Conservation (phyloP, 1,140 invertebrate genomes). For the Agrilus planipennis region DNA sequence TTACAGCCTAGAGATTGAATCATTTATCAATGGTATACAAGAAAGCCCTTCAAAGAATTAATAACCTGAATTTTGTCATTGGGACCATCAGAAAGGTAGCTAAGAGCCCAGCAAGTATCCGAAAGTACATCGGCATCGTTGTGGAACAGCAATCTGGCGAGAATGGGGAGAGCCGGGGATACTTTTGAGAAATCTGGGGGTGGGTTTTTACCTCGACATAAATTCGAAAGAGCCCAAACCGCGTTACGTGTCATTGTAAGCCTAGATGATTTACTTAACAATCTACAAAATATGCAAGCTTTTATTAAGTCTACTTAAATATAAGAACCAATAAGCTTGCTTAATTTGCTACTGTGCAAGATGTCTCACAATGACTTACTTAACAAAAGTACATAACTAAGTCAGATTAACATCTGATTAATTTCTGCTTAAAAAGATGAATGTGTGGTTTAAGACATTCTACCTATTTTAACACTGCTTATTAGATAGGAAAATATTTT, state of each 20-base stretch:
- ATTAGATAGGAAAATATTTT: too few relatives aligned
- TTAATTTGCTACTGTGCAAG: too few relatives aligned
- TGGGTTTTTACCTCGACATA: constrained; percentile 96
- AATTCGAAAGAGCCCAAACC: constrained; percentile 94
- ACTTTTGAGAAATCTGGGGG: constrained; percentile 87
- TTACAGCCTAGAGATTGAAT: constrained; percentile 64
- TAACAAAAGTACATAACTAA: too few relatives aligned
- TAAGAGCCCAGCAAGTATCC: constrained; percentile 91
- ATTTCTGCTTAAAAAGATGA: too few relatives aligned
- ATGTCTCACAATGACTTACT: too few relatives aligned
- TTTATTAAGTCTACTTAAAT: too few relatives aligned
- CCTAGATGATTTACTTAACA: constrained; percentile 68
- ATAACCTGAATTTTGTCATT: constrained; percentile 91
- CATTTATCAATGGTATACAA: neutral
- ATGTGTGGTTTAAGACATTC: too few relatives aligned
- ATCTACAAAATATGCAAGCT: constrained; percentile 47
- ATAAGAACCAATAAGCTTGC: too few relatives aligned
- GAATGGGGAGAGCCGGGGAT: constrained; percentile 67
- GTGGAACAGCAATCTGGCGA: constrained; percentile 80
- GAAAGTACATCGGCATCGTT: constrained; percentile 83
- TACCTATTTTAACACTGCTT: too few relatives aligned
- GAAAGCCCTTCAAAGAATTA: neutral
- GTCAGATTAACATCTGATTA: too few relatives aligned
- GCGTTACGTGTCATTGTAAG: constrained; percentile 92
- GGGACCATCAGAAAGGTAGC: constrained; percentile 91